A percentile compares a stretch with the other conserved stretches of the same genome.
These are phyloP conservation scores for Drosophila gunungcola DNA, from an alignment of 1,140 invertebrate genomes.

Conservation along the genomic window DNA sequence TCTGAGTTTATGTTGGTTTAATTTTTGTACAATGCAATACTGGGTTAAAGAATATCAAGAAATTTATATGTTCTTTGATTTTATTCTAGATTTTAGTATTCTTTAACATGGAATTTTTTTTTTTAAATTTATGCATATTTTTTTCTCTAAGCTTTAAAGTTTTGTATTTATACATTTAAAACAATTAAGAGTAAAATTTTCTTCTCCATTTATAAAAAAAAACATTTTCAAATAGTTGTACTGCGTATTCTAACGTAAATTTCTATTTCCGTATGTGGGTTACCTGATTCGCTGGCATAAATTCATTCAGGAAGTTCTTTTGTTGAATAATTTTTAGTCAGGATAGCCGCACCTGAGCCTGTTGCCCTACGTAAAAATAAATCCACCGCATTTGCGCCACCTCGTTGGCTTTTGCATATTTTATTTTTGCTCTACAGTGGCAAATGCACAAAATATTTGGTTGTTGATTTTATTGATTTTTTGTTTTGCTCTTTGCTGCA, in stretches of 20 bases:
- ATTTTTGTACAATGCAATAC: slow-evolving; percentile 6
- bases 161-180: no score
- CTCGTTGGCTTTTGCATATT: slow-evolving; percentile 76
- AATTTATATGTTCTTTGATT: slow-evolving; percentile 8
- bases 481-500: slow-evolving; percentile 15
- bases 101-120: no score
- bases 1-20: background rate
- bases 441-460: slow-evolving; percentile 58
- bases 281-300: slow-evolving; percentile 16
- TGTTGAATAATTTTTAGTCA: slow-evolving; percentile 27
- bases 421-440: slow-evolving; percentile 62
- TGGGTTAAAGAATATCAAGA: background rate
- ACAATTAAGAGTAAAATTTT: no score
- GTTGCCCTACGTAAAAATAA: slow-evolving; percentile 76
- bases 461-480: slow-evolving; percentile 80
- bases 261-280: slow-evolving; percentile 30
- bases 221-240: background rate
- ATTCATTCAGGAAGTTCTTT: slow-evolving; percentile 23
- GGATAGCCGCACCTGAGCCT: slow-evolving; percentile 41
- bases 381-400: slow-evolving; percentile 78
- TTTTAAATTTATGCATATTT: no score
- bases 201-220: no score
- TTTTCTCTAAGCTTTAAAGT: no score
- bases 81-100: background rate
- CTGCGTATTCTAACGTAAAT: background rate